phyloP scores from a whole-genome alignment of 2,888 invertebrate genomes.

The Prionchulus punctatus region DNA sequence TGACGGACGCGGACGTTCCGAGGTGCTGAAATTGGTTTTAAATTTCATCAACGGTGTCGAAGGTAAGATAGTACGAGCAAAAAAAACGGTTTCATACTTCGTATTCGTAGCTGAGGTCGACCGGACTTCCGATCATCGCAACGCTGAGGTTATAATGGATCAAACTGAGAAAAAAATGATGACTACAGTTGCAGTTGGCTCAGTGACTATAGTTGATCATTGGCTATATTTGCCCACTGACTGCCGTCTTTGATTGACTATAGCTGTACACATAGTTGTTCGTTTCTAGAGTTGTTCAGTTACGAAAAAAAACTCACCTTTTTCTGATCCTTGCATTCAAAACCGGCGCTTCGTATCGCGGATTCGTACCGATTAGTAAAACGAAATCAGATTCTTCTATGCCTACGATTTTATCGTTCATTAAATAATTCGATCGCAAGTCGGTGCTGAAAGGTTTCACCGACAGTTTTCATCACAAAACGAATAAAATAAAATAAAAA shows the following conservation, averaged over 20 bases:
- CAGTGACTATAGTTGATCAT: neutral
- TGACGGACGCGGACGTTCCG: constrained; percentile 56
- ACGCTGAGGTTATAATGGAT: constrained; percentile 75
- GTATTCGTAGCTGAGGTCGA: constrained; percentile 83
- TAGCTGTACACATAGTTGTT: no score
- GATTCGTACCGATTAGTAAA: constrained; percentile 84
- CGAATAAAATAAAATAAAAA: neutral
- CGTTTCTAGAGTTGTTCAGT: no score
- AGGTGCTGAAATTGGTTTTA: constrained; percentile 42
- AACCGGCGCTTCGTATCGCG: constrained; percentile 87
- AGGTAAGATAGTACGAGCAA: no score
- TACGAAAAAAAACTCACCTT: no score
- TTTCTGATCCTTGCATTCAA: constrained; percentile 89
- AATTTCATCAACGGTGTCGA: no score
- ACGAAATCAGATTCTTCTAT: constrained; percentile 85
- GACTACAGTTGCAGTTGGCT: no score
- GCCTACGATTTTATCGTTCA: constrained; percentile 72
- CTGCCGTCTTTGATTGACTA: no score
- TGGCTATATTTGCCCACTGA: no score
- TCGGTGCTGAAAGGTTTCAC: constrained; percentile 18
- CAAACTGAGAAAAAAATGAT: constrained; percentile 44
- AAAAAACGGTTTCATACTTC: no score
- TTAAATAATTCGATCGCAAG: constrained; percentile 65
- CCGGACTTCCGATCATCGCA: constrained; percentile 69
- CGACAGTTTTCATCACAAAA: neutral